Base-by-base conservation (phyloP, 1,140 invertebrate genomes). In the Babylonia areolata region DNA sequence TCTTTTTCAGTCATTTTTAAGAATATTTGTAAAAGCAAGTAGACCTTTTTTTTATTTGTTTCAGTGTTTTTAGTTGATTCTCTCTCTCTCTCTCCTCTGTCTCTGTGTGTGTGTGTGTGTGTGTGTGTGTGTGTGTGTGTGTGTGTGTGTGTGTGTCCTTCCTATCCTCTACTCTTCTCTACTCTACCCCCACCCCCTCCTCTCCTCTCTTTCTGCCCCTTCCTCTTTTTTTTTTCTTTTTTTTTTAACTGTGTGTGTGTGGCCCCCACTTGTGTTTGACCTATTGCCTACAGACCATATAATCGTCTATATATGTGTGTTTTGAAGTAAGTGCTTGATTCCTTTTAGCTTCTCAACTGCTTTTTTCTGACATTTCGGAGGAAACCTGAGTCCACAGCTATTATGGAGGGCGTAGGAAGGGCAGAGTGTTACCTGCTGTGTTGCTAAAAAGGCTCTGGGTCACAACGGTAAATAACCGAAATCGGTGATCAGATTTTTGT, bases 221-320 rank as follows among this genome's bases (percentile, higher is more conserved):
- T 20, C 20, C 6, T 51, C 46, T 51, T 11, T 51, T 20, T 51
- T 11, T 51, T 20, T 51, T 11, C 20, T 20, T 51, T 20, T 51
- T 20, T 11, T 20, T 20, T 20, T 20, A 6, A 51, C 15, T n/a
- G 58, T n/a, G 58, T 64, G 58, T 64, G 58, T 64, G 58, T 64
- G 58, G 58, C 28, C 58, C 58, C 58, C 58, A 64, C 58, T 64
- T 64, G 28, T 64, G 58, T 64, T 64, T 64, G 58, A 64, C 58
- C 15, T 64, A 64, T 64, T 64, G 58, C 58, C 58, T 64, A 64
- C 58, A 64, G 15, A 64, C 58, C 58, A 28, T 64, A 64, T 64
- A 64, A 64, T 64, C 58, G 23, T 64, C 58, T 64, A 11, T n/a
- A n/a, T n/a, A 0, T 64, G 58, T 64, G 58, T 64, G 58, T 64